These are phyloP conservation scores for Scolopax mira DNA, from an alignment of 2,113 vertebrate species.

Conservation along the genomic window DNA sequence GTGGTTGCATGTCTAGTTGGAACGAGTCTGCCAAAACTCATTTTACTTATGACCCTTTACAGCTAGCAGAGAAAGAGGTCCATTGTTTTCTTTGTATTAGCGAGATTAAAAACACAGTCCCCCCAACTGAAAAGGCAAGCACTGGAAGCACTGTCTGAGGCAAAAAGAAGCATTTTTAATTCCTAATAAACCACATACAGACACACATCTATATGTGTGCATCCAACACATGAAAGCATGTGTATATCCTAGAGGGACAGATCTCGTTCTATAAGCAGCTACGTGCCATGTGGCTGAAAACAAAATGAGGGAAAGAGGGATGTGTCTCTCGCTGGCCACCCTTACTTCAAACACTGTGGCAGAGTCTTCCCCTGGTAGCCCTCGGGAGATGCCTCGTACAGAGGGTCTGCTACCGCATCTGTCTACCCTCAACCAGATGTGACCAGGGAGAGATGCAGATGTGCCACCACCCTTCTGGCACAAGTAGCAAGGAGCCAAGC, in stretches of 20 bases:
- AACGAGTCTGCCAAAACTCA: slow-evolving; percentile 62
- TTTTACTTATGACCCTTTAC: slow-evolving; percentile 75
- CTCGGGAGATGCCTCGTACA: not conserved
- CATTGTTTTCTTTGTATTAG: slow-evolving; percentile 74
- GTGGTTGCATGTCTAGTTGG: slow-evolving; percentile 66
- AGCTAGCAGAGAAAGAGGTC: slow-evolving; percentile 72
- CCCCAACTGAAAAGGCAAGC: slow-evolving; percentile 57
- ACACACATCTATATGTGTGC: slow-evolving; percentile 5
- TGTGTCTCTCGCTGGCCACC: not conserved
- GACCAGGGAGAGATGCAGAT: not conserved
- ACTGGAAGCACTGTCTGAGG: slow-evolving; percentile 39
- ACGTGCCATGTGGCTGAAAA: not conserved
- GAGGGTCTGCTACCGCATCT: not conserved
- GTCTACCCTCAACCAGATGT: not conserved
- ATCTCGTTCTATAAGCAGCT: not conserved
- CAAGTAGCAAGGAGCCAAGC: not conserved
- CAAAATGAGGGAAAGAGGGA: not conserved
- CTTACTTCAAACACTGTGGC: not conserved
- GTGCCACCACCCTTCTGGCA: not conserved
- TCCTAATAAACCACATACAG: slow-evolving; percentile 30
- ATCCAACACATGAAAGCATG: slow-evolving; percentile 3
- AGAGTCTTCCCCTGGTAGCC: not conserved
- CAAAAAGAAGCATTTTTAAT: slow-evolving; percentile 57
- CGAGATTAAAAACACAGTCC: slow-evolving; percentile 62
- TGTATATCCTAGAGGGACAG: not conserved